Evolutionary conservation across 1,140 invertebrate species (phyloP), one percentile per base, ranked within the genome.

Genomic region (Piezodorus guildinii): DNA sequence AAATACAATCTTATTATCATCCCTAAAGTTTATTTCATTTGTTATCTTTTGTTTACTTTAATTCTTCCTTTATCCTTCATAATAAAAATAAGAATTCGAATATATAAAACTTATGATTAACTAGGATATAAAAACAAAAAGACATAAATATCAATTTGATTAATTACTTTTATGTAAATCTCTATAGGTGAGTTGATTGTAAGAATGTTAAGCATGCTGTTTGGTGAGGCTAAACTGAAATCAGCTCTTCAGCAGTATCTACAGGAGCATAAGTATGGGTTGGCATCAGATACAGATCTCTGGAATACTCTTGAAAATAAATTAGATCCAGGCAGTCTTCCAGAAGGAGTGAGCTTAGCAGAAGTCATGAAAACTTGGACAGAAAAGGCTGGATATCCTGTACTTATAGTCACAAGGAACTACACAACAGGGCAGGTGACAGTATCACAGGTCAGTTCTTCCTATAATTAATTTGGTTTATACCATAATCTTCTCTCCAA

Each of bases 131-230:
- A n/a, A n/a, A n/a, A n/a, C 27, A 30, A 30, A 30, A 30, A 4
- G 8, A 30, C 8, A 30, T 30, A 30, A 4, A 4, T 10, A 12
- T 10, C 9, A 10, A 39, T 39, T 49, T 19, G 17, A 49, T 19
- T 2, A 10, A 6, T 17, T n/a, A 21, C 17, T 49, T 49, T n/a
- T 12, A 49, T 6, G 8, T 19, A 14, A 17, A n/a, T 44, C 43
- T 49, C 66, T 70, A 30, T 67, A 75, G 81, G 83, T 17, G 88
- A 83, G 0, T 85, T 85, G 61, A 74, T 94, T 4, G 80, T 94
- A 45, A 74, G 88, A 59, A 94, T 94, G 91, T 76, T 94, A 69
- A 82, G 85, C 64, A 81, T 87, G 63, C 83, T 88, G 27, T 77
- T 91, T 16, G 85, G 87, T 0, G 78, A 83, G 49, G 73, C 81